A percentile compares a stretch with the other conserved stretches of the same genome.
phyloP scores from a whole-genome alignment of 2,113 vertebrate species.

The Elanoides forficatus region DNA sequence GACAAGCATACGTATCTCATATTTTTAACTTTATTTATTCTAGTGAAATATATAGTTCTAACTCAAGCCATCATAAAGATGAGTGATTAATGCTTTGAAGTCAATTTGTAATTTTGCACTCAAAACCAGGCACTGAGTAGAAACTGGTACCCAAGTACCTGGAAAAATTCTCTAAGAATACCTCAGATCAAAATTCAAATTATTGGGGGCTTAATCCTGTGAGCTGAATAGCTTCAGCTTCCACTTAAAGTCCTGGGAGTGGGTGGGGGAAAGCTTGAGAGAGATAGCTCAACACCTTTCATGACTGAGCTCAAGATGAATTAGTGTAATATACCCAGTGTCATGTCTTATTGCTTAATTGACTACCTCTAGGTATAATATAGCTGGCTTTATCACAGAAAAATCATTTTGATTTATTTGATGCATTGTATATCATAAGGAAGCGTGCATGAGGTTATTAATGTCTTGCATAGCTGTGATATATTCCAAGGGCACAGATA shows the following conservation, averaged over 20 bases:
- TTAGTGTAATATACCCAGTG: conserved; percentile 31
- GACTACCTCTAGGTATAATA: conserved; percentile 36
- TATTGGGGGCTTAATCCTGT: background rate
- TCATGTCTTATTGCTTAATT: conserved; percentile 50
- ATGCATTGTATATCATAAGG: conserved; percentile 26
- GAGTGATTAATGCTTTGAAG: background rate
- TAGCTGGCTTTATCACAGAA: conserved; percentile 33
- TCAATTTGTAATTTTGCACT: background rate
- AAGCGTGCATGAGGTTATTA: conserved; percentile 11
- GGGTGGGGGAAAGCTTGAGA: background rate
- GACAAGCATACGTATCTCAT: background rate
- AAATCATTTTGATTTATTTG: conserved; percentile 51
- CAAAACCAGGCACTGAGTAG: background rate
- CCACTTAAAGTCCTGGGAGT: background rate
- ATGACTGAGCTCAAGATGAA: conserved; percentile 28
- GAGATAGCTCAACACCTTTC: background rate
- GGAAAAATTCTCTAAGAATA: background rate
- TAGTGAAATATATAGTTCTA: background rate
- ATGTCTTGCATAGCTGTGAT: conserved; percentile 19
- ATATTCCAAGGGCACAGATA: conserved; percentile 12
- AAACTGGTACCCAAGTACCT: background rate
- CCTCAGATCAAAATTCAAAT: background rate
- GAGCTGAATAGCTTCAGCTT: background rate
- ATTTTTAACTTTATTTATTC: background rate
- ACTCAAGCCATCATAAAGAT: background rate